Evolutionary conservation across 2,797 vertebrate species (phyloP).

Genomic region (Masticophis lateralis): DNA sequence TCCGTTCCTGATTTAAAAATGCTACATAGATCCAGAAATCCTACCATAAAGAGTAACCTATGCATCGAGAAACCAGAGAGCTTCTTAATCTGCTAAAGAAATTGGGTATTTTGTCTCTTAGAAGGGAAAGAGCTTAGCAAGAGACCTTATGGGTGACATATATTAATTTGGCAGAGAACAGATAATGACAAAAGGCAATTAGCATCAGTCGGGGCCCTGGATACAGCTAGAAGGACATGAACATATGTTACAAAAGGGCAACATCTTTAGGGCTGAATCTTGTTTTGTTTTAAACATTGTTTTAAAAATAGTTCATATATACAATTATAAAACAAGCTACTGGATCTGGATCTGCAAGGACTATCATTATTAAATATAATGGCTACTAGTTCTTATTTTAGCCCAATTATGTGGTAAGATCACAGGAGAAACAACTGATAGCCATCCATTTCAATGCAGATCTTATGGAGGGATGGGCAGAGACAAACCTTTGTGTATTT

Average conservation of each 20-base stretch:
- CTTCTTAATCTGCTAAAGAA: constrained; percentile 7
- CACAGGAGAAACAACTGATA: background rate
- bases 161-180: constrained; percentile 1
- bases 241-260: background rate
- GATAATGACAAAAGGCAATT: constrained; percentile 2
- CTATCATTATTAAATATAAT: constrained; percentile 1
- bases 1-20: constrained; percentile 17
- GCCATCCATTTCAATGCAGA: background rate
- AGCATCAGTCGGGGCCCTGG: background rate
- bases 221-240: background rate
- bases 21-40: constrained; percentile 1
- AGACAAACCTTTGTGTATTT: background rate
- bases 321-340: background rate
- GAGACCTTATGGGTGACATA: background rate
- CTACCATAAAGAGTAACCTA: background rate
- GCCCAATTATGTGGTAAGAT: background rate
- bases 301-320: constrained; percentile 2
- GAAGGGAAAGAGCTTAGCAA: background rate
- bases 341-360: background rate
- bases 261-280: background rate
- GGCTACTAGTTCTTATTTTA: background rate
- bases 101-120: constrained; percentile 2
- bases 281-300: background rate
- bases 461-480: background rate
- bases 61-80: background rate